Evolutionary conservation across 30 jellyfish, hydroid and myxozoan genomes (phyloP), one percentile per base, ranked within the genome.

Genomic region (Aurelia sp.): DNA sequence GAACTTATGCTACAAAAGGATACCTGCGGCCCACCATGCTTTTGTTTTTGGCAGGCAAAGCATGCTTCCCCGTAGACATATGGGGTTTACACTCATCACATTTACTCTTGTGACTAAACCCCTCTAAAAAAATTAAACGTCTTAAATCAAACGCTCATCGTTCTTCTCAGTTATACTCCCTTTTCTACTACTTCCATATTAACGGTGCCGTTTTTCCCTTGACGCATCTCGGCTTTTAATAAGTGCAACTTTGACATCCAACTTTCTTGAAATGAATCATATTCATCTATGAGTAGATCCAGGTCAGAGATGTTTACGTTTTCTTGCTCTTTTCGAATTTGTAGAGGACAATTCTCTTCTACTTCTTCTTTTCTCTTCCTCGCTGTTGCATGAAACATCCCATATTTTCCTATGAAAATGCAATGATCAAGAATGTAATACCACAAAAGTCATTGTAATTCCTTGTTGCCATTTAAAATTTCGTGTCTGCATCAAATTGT

Each of bases 231-330:
- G 3, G 58, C 74, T 73, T 82, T 76, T 19, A 86, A 50, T 9
- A 55, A 27, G n/a, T 76, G 89, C 16, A 86, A 22, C 51, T 69
- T 86, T 9, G 81, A 11, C 55, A 92, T 82, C 98, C 98, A 92
- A 50, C 73, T 81, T 23, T 76, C 83, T 62, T 92, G 98, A 61
- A 85, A 92, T 5, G 80, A 57, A 30, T 92, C 95, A 71, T 92
- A 92, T 72, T 92, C 98, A 21, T 65, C 81, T 4, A 92, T 80
- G 23, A 92, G 76, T 13, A 62, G 3, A 55, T 92, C 98, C 13
- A 92, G 15, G 19, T 74, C 90, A 31, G 85, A 52, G 30, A 76
- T 4, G 10, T 74, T 52, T 50, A 51, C 66, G 22, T 30, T 70
- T 22, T 70, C 74, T 59, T 50, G 81, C 37, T 66, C 73, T 22